These are phyloP conservation scores for Odontesthes bonariensis DNA, from an alignment of 2,113 vertebrate genomes.

Conservation along the genomic window DNA sequence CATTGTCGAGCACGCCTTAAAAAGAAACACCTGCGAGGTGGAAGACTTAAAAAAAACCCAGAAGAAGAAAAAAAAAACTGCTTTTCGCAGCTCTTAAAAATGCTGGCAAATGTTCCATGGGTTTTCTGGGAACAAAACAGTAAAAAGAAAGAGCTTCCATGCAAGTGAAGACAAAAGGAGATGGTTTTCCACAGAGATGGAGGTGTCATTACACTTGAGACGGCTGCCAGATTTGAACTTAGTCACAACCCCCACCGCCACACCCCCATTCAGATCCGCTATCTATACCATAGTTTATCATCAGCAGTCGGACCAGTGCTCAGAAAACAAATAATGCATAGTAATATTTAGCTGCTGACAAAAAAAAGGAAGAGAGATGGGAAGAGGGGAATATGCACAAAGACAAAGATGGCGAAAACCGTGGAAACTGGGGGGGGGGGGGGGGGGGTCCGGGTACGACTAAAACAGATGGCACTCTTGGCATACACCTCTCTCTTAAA, in stretches of 20 bases:
- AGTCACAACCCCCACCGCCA: constrained; percentile 41
- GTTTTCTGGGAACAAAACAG: constrained; percentile 80
- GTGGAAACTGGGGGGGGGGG: constrained; percentile 46
- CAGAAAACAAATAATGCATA: constrained; percentile 56
- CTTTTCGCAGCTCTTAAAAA: constrained; percentile 84
- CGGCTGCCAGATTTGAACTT: constrained; percentile 79
- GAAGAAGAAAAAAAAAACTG: constrained; percentile 74
- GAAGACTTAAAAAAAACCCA: constrained; percentile 76
- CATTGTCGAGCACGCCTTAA: constrained; percentile 82
- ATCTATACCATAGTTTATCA: constrained; percentile 66
- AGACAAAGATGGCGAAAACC: constrained; percentile 67
- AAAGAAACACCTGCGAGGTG: constrained; percentile 85
- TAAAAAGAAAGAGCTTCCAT: constrained; percentile 78
- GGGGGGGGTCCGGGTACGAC: constrained; percentile 58
- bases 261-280: constrained; percentile 37
- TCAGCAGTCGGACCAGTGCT: constrained; percentile 33
- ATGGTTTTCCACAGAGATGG: constrained; percentile 78
- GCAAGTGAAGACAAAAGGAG: constrained; percentile 81
- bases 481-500: constrained; percentile 79
- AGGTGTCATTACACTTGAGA: constrained; percentile 82
- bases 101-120: constrained; percentile 83
- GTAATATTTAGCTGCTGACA: constrained; percentile 68
- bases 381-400: constrained; percentile 57
- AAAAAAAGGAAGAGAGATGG: constrained; percentile 65
- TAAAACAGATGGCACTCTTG: constrained; percentile 83